Evolutionary conservation across 2,797 vertebrate genomes (phyloP).

Genomic region (Poecile montanus): DNA sequence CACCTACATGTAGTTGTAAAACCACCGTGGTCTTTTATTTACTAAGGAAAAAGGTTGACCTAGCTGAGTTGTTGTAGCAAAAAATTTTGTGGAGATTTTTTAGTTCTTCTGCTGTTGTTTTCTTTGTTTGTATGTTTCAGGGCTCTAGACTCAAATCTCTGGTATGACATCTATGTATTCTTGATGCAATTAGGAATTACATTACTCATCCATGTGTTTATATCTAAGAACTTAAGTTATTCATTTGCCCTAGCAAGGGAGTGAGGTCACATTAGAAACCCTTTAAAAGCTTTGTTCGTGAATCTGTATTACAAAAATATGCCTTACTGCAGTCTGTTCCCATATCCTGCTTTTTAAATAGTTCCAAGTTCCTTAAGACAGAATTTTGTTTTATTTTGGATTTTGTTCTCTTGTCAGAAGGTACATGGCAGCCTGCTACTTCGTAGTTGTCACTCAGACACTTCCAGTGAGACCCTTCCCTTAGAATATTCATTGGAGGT

Average conservation of each 20-base stretch:
- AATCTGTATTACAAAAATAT: not conserved
- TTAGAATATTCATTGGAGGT: not conserved
- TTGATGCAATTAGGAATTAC: not conserved
- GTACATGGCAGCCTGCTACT: not conserved
- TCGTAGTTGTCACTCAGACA: not conserved
- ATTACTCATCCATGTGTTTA: not conserved
- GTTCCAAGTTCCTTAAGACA: not conserved
- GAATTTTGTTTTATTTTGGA: not conserved
- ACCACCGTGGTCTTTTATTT: not conserved
- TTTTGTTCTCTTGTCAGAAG: conserved; percentile 2
- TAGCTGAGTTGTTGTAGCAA: not conserved
- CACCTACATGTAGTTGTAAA: not conserved
- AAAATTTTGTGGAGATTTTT: not conserved
- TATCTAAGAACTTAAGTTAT: not conserved
- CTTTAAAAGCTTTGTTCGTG: not conserved
- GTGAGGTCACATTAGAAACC: not conserved
- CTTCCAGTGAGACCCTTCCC: not conserved
- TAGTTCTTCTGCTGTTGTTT: not conserved
- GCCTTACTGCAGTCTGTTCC: not conserved
- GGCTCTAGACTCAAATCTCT: not conserved
- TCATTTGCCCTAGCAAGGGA: not conserved
- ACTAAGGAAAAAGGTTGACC: not conserved
- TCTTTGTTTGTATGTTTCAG: not conserved
- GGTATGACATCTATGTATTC: not conserved
- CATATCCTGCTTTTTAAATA: not conserved